Evolutionary conservation across 2,113 vertebrate species (phyloP), one percentile per base, ranked within the genome.

Genomic region (Cololabis saira): DNA sequence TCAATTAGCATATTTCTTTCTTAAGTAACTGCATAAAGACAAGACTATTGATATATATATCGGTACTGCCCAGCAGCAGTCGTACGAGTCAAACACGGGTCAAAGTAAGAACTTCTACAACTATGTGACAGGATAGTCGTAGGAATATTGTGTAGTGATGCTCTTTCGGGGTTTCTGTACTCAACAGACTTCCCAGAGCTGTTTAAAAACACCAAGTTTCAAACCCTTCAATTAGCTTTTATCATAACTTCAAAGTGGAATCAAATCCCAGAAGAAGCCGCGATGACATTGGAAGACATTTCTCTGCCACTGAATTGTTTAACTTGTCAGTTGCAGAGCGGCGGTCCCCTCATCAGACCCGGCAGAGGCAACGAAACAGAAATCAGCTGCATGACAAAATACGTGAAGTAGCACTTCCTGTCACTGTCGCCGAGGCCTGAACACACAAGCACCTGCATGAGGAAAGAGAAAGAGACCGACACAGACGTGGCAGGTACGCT

Each of bases 301-400:
- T 22, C 14, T 24, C 15, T 49, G 7, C 24, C 5, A 5, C 24
- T 27, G 9, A 43, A 45, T 67, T 1, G 15, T 67, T 62, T 54
- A 2, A 47, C 19, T 53, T 0, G 2, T 47, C 63, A 54, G 42
- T 24, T 50, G 60, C 24, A 50, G 47, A 65, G 4, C 57, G 54
- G 67, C 77, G 61, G 66, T 57, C 53, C 41, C 40, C 22, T 22
- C 17, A 52, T 53, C 42, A 14, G 14, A 50, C 47, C 45, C 41
- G 14, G 21, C 19, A 57, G 45, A 3, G 15, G 47, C 21, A 54
- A 30, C 19, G 8, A 19, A 27, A 41, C 18, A 42, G 30, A 54
- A 61, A 70, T 41, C 16, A 61, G 42, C 50, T 18, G 42, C 2
- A 12, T 14, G 22, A 55, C 40, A 30, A 48, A n/a, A 61, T 18